Base-by-base conservation (phyloP, 2,888 invertebrate genomes). In the Cybosia mesomella region DNA sequence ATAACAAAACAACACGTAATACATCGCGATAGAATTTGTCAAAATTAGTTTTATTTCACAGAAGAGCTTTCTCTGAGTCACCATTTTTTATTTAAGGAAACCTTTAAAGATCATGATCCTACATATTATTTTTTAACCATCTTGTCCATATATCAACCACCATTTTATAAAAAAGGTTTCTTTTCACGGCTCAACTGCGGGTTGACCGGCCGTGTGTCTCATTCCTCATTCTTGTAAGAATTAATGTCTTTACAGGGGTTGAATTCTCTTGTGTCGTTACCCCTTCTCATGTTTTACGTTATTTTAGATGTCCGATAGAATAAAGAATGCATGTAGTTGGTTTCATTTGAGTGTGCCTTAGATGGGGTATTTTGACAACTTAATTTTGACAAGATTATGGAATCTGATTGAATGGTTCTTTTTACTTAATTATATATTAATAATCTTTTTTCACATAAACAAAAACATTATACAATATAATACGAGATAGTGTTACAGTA, bases 141-240 rank as follows among this genome's bases (percentile, higher is more conserved):
- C 76, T 18, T 79, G 70, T 89, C 89, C 83, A 85, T 73, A 81
- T n/a, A 62, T 71, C 65, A 32, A 58, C 70, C 64, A 76, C 70
- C 84, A 74, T 78, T 49, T 69, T 68, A 81, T 77, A 86, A 89
- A 91, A 92, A 91, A 92, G 93, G 91, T 92, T 92, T 92, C 91
- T 89, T 92, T 92, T 89, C 89, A 91, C 89, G 91, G 74, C 80
- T 84, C 83, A 84, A 79, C 67, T 72, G 71, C 73, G 79, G 78
- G 64, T 75, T 82, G 79, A 80, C 83, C 84, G 83, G 82, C 73
- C 83, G 85, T 89, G 87, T 88, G 85, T 89, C 86, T 85, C 83
- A 84, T 84, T 84, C 79, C 85, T 84, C 77, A 83, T 85, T 86
- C 87, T 85, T 87, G 88, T 85, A 87, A 85, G 88, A 89, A 91